A percentile compares a stretch with the other conserved stretches of the same genome.
Conservation (phyloP, 2,888 invertebrate genomes). For the Melanotus villosus region DNA sequence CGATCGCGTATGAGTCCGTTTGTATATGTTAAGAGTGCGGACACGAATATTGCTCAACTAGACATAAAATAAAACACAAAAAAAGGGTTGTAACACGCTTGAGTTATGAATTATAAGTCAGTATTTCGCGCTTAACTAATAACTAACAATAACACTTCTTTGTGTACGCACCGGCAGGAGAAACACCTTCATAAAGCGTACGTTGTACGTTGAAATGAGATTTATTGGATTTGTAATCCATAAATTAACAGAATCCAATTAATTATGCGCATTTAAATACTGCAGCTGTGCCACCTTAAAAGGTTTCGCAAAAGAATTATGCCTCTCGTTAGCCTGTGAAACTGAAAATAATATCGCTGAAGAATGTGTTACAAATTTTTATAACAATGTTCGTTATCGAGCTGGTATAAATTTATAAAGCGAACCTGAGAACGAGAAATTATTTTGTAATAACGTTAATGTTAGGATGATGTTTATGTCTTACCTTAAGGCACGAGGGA, state of each 20-base stretch:
- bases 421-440: slow-evolving; percentile 6
- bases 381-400: slow-evolving; percentile 30
- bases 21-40: background rate
- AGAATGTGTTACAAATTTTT: slow-evolving; percentile 30
- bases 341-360: slow-evolving; percentile 22
- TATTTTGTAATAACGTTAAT: slow-evolving; percentile 24
- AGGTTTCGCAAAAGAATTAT: slow-evolving; percentile 54
- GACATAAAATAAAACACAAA: background rate
- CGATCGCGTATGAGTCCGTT: no score
- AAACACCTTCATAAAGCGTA: slow-evolving; percentile 29
- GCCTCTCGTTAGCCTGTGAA: slow-evolving; percentile 42
- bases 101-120: slow-evolving; percentile 7
- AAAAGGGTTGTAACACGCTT: background rate
- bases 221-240: slow-evolving; percentile 54
- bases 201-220: slow-evolving; percentile 36
- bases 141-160: background rate
- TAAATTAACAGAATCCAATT: slow-evolving; percentile 57
- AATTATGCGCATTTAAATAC: slow-evolving; percentile 52
- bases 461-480: slow-evolving; percentile 8
- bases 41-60: background rate
- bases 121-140: background rate
- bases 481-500: slow-evolving; percentile 3
- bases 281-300: slow-evolving; percentile 51
- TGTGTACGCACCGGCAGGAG: slow-evolving; percentile 10
- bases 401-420: slow-evolving; percentile 11